Base-by-base conservation (phyloP, 2,113 vertebrate genomes). In the Machaerirhynchus nigripectus region DNA sequence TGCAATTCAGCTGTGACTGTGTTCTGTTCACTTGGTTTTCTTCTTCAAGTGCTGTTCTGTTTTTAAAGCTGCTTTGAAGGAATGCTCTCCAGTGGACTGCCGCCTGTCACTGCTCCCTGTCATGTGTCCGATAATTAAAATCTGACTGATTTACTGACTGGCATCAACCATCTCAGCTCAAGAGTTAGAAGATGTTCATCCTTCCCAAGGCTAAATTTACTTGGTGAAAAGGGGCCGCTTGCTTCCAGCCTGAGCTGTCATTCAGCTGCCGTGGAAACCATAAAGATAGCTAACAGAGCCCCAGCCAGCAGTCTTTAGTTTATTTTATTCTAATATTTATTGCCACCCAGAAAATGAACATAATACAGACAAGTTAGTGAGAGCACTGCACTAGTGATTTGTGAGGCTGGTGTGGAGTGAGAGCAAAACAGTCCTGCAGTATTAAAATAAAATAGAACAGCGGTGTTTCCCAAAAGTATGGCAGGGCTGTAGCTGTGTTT, bases 81-180 rank as follows among this genome's bases (percentile, higher is more conserved):
- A 97, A 98, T 89, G 96, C 96, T 98, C 98, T 98, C 97, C 96
- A 94, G 96, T 98, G 98, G 98, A 98, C 98, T 97, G 96, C 97
- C 87, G 90, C 98, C 97, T 98, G 97, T 98, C 98, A 98, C 98
- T 82, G 97, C 96, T 97, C 97, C 98, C 98, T 98, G 98, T 98
- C 98, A 98, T 97, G 97, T 98, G 95, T 98, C 98, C 97, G 97
- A 99, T 98, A 98, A 98, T 99, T 98, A 99, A 98, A 98, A 98
- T 98, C 98, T 97, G 98, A 98, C 98, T 98, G 98, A 98, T 98
- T 99, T 98, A 99, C 98, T 98, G 98, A 98, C 98, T 97, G 98
- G 97, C 97, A 97, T 98, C 95, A 96, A 96, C 97, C 97, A 98
- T 97, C 97, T 92, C 95, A 94, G 98, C 95, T 94, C 97, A 91